Evolutionary conservation across 2,888 invertebrate genomes (phyloP), one percentile per base, ranked within the genome.

Genomic region (Himalopsyche tibetana): DNA sequence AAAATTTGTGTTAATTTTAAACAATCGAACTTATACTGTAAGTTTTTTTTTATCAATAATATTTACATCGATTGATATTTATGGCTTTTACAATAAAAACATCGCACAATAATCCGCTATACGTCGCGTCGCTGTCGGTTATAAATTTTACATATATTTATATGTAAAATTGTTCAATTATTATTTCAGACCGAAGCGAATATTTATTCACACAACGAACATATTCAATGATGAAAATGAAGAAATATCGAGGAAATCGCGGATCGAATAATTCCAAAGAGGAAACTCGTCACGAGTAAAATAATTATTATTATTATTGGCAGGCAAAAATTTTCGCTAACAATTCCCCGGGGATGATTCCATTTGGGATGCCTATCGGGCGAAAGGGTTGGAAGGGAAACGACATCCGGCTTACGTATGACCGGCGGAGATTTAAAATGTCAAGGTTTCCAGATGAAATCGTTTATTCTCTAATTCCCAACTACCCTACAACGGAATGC

Each of bases 371-470:
- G 63, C 63, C 63, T 36, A 36, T 28, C 74, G 74, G 74, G 74
- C 74, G 28, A 74, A 74, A 74, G 74, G 74, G 74, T 74, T 74
- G 74, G 38, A 28, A 74, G 74, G 38, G 36, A 63, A 74, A 74
- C 8, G 74, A 74, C 36, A 36, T 74, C 74, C 74, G 74, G 74
- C 28, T 74, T 74, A 74, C 28, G 74, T 36, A 36, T 11, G 74
- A 28, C 36, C 36, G 74, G 19, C 74, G 36, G 36, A 74, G 74
- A 74, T 74, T 74, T 74, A 15, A 74, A 74, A 74, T 74, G 74
- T 74, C 74, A 74, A 74, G 74, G 74, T 36, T 74, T 74, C 36
- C 15, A 12, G 74, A 74, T 36, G 36, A 15, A 74, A 74, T 74
- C 36, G 15, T 74, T 74, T 38, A 74, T 74, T 74, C 74, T 51